Base-by-base conservation (phyloP, 92 coral and sea anemone genomes). In the Desmophyllum pertusum region DNA sequence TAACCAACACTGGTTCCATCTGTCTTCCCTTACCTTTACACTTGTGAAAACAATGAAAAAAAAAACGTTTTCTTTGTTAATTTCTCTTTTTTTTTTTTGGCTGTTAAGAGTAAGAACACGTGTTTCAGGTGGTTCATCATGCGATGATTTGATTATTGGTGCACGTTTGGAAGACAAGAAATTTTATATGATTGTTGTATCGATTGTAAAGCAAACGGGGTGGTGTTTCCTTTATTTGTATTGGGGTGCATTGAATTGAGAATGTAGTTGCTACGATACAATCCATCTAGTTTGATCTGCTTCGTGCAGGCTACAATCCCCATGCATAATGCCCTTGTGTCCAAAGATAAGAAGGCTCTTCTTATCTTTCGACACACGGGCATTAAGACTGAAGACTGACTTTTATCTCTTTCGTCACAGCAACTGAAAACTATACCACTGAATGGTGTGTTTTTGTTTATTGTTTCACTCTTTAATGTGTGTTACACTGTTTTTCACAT, bases 21-120 rank as follows among this genome's bases (percentile, higher is more conserved):
- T 74, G 62, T 74, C 78, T 74, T 5, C 35, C 78, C 38, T 74
- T 43, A 23, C 77, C 78, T 73, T 29, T n/a, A 70, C 50, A 15
- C 21, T 6, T 21, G n/a, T n/a, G 5, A 74, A 14, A 50, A 36
- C 81, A 76, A 76, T 55, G 37, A 30, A 36, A 59, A n/a, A 64
- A 35, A 27, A 33, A 55, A 55, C 51, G 67, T 76, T 76, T 76
- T 69, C 57, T 76, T 76, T 76, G 70, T 76, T 38, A 55, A 48
- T 36, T 17, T 75, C 64, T 38, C n/a, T 33, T 25, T 74, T 74
- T 76, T n/a, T n/a, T n/a, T n/a, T n/a, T n/a, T n/a, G n/a, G 68
- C 51, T 35, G 41, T 7, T 7, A n/a, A 55, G 63, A 30, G 70
- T 38, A 36, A 67, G 59, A 41, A 63, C 83, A 78, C 83, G 83